These are phyloP conservation scores for Bombus breviceps DNA, from an alignment of 1,140 invertebrate species.

Conservation along the genomic window DNA sequence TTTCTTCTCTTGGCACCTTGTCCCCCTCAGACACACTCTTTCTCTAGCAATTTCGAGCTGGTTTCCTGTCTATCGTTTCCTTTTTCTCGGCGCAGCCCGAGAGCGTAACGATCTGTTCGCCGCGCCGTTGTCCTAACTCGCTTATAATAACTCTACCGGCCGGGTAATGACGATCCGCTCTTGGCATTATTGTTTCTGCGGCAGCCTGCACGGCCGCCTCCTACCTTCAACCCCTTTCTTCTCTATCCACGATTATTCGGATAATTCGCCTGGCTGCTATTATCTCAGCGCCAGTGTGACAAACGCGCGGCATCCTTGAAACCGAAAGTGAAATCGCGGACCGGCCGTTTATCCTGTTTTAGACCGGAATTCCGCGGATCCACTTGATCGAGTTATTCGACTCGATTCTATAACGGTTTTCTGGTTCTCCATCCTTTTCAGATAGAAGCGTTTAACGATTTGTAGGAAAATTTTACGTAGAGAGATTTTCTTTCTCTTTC, in stretches of 20 bases:
- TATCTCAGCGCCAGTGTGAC: constrained; percentile 51
- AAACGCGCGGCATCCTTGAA: constrained; percentile 36
- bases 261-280: constrained; percentile 64
- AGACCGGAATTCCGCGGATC: not conserved
- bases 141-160: constrained; percentile 72
- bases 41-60: constrained; percentile 55
- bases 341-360: constrained; percentile 14
- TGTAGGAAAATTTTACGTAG: not conserved
- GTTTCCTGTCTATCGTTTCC: constrained; percentile 49
- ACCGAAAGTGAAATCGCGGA: constrained; percentile 13
- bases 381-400: not conserved
- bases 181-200: constrained; percentile 72
- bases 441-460: not conserved
- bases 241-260: constrained; percentile 67
- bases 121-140: constrained; percentile 69
- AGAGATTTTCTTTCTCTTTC: not conserved
- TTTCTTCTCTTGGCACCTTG: not conserved
- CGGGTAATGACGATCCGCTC: constrained; percentile 70
- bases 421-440: not conserved
- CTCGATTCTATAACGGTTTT: not conserved
- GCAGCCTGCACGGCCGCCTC: constrained; percentile 53
- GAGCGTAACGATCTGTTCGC: constrained; percentile 61
- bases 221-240: not conserved
- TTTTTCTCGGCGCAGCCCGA: constrained; percentile 34
- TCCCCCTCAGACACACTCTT: not conserved